Evolutionary conservation across 1,140 invertebrate genomes (phyloP).

Genomic region (Drosophila busckii): DNA sequence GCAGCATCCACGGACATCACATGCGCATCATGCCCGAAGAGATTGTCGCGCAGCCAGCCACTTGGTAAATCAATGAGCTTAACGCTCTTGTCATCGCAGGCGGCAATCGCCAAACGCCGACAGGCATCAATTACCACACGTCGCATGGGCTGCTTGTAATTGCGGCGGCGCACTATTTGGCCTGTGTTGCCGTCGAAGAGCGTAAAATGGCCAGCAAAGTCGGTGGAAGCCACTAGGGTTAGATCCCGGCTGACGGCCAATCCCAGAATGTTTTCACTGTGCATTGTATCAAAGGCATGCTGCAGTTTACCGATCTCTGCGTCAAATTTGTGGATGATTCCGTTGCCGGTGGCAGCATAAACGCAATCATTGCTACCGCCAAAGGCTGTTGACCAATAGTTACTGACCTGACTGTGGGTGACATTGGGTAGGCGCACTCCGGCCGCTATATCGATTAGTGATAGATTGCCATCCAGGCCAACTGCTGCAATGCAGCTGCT

Average conservation of each 20-base stretch:
- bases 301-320: not conserved
- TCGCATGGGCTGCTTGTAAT: constrained; percentile 2
- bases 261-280: constrained; percentile 4
- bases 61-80: constrained; percentile 15
- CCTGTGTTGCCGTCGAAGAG: constrained; percentile 16
- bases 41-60: not conserved
- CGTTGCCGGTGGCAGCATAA: constrained; percentile 19
- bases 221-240: constrained; percentile 2
- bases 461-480: constrained; percentile 14
- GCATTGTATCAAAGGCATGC: constrained; percentile 7
- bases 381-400: constrained; percentile 22
- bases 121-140: constrained; percentile 1
- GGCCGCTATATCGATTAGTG: not conserved
- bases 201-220: constrained; percentile 10
- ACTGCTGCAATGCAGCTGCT: constrained; percentile 10
- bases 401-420: constrained; percentile 4
- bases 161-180: not conserved
- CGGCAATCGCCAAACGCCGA: not conserved
- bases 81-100: constrained; percentile 26
- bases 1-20: constrained; percentile 17
- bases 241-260: constrained; percentile 6
- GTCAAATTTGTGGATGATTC: constrained; percentile 16
- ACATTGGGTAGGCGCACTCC: constrained; percentile 14
- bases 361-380: not conserved
- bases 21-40: not conserved